phyloP scores from a whole-genome alignment of 2,113 vertebrate genomes.

The Leuciscus idus region DNA sequence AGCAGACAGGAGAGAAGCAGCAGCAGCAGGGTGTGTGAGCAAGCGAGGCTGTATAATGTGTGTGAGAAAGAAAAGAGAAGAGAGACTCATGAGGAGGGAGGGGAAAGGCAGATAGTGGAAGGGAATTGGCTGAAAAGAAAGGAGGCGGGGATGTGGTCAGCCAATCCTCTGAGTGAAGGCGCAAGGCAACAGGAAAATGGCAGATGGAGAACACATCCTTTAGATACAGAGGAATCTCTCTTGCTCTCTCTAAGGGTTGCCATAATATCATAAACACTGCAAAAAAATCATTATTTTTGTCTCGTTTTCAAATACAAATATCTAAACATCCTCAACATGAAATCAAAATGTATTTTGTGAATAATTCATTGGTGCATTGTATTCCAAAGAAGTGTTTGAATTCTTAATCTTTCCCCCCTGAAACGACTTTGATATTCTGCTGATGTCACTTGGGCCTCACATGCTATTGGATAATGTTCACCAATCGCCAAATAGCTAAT shows the following conservation, averaged over 20 bases:
- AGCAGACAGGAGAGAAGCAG: constrained; percentile 13
- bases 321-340: not conserved
- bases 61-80: constrained; percentile 19
- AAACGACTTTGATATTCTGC: not conserved
- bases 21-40: constrained; percentile 47
- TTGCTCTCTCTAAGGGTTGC: not conserved
- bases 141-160: constrained; percentile 35
- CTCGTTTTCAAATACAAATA: not conserved
- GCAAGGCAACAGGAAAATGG: constrained; percentile 26
- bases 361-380: not conserved
- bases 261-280: not conserved
- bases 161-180: constrained; percentile 31
- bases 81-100: constrained; percentile 32
- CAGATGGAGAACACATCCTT: constrained; percentile 36
- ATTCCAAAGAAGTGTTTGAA: too few species aligned
- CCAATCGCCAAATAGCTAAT: not conserved
- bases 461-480: not conserved
- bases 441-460: not conserved
- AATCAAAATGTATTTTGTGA: not conserved
- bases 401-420: not conserved
- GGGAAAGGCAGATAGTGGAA: constrained; percentile 14
- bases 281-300: not conserved
- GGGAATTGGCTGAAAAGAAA: constrained; percentile 33
- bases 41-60: constrained; percentile 7
- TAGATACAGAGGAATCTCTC: constrained; percentile 27